A percentile compares a stretch with the other conserved stretches of the same genome.
Conservation (phyloP, 2,113 vertebrate genomes). For the Bufo bufo region DNA sequence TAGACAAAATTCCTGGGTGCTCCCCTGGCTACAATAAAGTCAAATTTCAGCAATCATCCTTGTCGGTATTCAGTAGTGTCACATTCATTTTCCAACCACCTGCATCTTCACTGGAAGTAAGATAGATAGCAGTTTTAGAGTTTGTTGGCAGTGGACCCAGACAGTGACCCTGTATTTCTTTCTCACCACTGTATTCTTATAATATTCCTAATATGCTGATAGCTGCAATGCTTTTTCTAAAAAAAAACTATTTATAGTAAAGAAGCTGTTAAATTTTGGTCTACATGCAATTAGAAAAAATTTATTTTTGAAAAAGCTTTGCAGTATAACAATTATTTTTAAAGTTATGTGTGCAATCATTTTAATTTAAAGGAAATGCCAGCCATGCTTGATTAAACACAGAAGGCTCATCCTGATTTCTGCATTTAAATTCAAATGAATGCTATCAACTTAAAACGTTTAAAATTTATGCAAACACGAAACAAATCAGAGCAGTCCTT, state of each 20-base stretch:
- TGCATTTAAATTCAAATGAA: slow-evolving; percentile 51
- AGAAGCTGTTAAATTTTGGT: not conserved
- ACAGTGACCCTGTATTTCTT: no score
- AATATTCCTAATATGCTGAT: not conserved
- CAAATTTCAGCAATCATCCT: no score
- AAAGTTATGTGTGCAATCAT: slow-evolving; percentile 33
- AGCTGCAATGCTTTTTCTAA: not conserved
- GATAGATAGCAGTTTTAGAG: no score
- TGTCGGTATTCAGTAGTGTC: no score
- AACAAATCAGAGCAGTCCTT: slow-evolving; percentile 48
- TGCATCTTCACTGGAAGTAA: no score
- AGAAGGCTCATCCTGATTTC: slow-evolving; percentile 48
- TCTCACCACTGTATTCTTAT: not conserved
- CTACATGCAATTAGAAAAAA: slow-evolving; percentile 31
- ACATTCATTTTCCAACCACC: no score
- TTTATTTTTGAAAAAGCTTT: not conserved
- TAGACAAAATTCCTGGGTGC: no score
- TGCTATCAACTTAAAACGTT: slow-evolving; percentile 42
- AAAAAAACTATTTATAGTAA: not conserved
- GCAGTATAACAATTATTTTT: slow-evolving; percentile 24
- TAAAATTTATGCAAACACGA: slow-evolving; percentile 50
- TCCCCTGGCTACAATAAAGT: no score
- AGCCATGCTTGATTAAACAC: slow-evolving; percentile 49
- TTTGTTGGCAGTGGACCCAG: no score
- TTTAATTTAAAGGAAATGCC: slow-evolving; percentile 41